Base-by-base conservation (phyloP, 2,888 invertebrate species). In the Trissolcus brochymenae region DNA sequence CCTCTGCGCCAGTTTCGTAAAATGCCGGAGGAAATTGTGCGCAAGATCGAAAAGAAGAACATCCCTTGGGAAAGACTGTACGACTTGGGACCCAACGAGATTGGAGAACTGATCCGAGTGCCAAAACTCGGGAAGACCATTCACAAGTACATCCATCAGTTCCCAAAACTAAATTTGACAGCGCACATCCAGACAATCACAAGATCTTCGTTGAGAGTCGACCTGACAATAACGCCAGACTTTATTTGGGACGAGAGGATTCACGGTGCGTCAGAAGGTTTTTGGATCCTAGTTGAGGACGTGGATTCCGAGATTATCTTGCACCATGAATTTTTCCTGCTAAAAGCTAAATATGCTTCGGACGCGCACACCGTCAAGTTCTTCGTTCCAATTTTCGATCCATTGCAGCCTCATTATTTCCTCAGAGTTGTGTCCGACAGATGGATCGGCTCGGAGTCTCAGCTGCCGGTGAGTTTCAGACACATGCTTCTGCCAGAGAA, bases 191-290 rank as follows among this genome's bases (percentile, higher is more conserved):
- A 99, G 88, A 99, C 99, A 0, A 97, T 99, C 79, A 99, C 99
- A 0, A 90, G 96, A 65, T 94, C 96, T 1, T 99, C 98, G 0
- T 90, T 99, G 17, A 91, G 97, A 65, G 98, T 99, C 0, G 99
- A 99, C 89, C 90, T 99, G 14, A 98, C 98, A 0, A 96, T 99
- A 74, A 98, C 98, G 0, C 99, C 99, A 0, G 99, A 99, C 90
- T 99, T 99, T 90, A 97, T 98, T 85, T 99, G 99, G 99, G 99
- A 99, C 83, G 98, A 98, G 79, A 98, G 98, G 90, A 91, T 95
- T 21, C 93, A 93, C 83, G 95, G 95, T 0, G 93, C 93, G 43
- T 95, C 95, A 0, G 96, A 96, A 88, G 96, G 94, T 0, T 96
- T 96, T 89, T 96, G 96, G 96, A 95, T 96, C 83, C 90, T 96